Percentiles rank a stretch among this genome's conserved stretches.
Conservation (phyloP, 2,113 vertebrate species). For the Lagopus muta region DNA sequence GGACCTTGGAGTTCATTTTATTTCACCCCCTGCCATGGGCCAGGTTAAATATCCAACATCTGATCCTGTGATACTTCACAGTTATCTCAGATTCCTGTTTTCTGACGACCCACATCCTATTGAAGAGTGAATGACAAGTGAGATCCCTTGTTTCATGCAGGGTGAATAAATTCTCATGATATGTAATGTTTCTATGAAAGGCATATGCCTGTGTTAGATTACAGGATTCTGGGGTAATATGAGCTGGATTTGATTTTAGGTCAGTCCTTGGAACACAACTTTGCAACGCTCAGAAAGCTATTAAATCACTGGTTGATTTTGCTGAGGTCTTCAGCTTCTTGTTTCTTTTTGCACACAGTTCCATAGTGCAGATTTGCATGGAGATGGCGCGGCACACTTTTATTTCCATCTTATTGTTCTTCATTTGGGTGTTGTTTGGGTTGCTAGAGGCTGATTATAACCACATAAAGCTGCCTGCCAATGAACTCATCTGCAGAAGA, state of each 20-base stretch:
- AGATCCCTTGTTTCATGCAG: neutral
- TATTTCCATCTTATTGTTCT: neutral
- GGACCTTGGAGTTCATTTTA: no score
- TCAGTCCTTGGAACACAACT: neutral
- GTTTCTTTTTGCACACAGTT: neutral
- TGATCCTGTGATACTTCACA: neutral
- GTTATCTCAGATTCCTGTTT: neutral
- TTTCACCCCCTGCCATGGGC: no score
- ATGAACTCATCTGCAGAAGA: neutral
- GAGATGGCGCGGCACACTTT: neutral
- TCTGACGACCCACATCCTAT: fast-evolving
- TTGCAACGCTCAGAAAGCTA: neutral
- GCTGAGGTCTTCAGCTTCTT: neutral
- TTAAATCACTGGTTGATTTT: neutral
- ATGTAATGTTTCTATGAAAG: neutral
- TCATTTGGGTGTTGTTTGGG: neutral
- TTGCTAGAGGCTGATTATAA: neutral
- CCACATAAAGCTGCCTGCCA: neutral
- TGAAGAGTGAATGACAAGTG: neutral
- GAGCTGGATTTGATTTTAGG: neutral
- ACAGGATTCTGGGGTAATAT: neutral
- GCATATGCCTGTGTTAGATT: neutral
- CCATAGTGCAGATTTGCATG: neutral
- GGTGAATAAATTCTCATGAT: neutral
- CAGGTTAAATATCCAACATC: neutral